Conservation (phyloP, 2,797 vertebrate species). For the Sebastolobus alascanus region DNA sequence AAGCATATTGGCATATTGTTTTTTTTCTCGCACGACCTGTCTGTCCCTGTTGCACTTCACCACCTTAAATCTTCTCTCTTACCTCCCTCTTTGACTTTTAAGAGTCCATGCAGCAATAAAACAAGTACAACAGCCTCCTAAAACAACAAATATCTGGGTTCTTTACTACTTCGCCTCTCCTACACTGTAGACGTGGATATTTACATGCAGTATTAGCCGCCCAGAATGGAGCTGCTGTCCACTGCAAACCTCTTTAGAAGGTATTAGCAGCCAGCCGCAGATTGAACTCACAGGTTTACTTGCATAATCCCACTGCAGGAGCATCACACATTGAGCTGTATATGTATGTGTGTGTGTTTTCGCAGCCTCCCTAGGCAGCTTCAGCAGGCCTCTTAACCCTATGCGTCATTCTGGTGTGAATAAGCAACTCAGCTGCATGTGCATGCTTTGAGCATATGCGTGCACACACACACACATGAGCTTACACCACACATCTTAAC, state of each 20-base stretch:
- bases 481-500: conserved; percentile 15
- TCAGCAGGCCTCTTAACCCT: conserved; percentile 51
- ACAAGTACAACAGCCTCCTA: not conserved
- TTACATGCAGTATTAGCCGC: conserved; percentile 32
- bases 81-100: conserved; percentile 5
- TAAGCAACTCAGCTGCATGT: conserved; percentile 57
- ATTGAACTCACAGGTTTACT: conserved; percentile 68
- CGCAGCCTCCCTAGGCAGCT: conserved; percentile 33
- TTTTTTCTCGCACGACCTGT: conserved; percentile 10
- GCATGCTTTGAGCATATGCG: conserved; percentile 27
- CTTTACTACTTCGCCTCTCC: not conserved
- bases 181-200: not conserved
- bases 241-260: conserved; percentile 64
- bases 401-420: conserved; percentile 67
- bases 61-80: not conserved
- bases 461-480: conserved; percentile 27
- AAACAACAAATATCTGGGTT: conserved; percentile 5
- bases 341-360: conserved; percentile 31
- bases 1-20: conserved; percentile 71
- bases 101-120: not conserved
- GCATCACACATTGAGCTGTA: conserved; percentile 44
- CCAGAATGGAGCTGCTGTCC: conserved; percentile 19
- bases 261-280: conserved; percentile 66
- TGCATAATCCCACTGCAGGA: conserved; percentile 66
- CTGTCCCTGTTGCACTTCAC: conserved; percentile 11